Evolutionary conservation across 2,888 invertebrate genomes (phyloP).

Genomic region (Plusia festucae): DNA sequence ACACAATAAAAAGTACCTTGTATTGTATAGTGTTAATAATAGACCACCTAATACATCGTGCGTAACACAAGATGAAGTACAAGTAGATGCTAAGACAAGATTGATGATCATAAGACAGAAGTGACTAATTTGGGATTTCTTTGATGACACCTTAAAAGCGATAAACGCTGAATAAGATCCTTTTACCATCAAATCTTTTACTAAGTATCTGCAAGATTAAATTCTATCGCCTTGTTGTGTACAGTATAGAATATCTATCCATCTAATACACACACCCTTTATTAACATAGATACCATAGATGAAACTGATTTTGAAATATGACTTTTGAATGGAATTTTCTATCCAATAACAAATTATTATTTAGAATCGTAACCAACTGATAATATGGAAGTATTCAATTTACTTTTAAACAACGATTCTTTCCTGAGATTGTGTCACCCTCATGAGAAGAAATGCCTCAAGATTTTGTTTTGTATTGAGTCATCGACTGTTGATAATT

Average conservation of each 20-base stretch:
- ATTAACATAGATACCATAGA: too few relatives aligned
- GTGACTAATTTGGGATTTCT: not conserved
- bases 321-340: not conserved
- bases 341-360: not conserved
- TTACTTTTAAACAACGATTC: not conserved
- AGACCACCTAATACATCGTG: constrained; percentile 8
- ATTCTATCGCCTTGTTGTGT: too few relatives aligned
- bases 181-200: too few relatives aligned
- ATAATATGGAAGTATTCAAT: not conserved
- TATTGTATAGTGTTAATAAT: constrained; percentile 22
- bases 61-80: not conserved
- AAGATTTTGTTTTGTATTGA: constrained; percentile 15
- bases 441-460: constrained; percentile 10
- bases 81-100: not conserved
- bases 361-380: not conserved
- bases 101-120: not conserved
- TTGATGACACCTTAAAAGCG: too few relatives aligned
- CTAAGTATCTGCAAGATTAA: too few relatives aligned
- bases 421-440: not conserved
- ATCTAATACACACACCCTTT: too few relatives aligned
- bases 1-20: too few relatives aligned
- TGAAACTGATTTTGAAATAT: too few relatives aligned
- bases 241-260: too few relatives aligned
- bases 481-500: constrained; percentile 22
- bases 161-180: too few relatives aligned